A percentile compares a stretch with the other conserved stretches of the same genome.
phyloP scores from a whole-genome alignment of 2,888 invertebrate species.

The Orchesellides sinensis region DNA sequence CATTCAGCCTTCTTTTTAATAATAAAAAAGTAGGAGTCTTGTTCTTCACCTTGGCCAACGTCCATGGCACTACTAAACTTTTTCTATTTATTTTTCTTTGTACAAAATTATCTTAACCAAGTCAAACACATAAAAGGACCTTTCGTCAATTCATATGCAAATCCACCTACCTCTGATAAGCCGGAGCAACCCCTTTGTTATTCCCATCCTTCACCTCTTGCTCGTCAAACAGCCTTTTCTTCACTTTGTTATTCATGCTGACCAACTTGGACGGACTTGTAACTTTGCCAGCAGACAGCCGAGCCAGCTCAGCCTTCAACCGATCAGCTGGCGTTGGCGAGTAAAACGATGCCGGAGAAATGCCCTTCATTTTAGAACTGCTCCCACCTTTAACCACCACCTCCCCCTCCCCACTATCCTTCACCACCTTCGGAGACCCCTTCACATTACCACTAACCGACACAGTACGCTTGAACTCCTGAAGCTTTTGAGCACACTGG shows the following conservation, averaged over 20 bases:
- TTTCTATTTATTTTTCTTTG: too few species aligned
- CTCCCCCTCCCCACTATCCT: neutral
- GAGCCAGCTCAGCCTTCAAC: constrained; percentile 26
- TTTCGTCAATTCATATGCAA: constrained; percentile 8
- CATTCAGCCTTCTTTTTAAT: too few species aligned
- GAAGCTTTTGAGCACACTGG: constrained; percentile 39
- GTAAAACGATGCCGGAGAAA: constrained; percentile 41
- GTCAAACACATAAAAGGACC: neutral
- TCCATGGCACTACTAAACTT: too few species aligned
- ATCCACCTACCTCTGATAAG: constrained; percentile 66
- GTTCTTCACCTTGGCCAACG: too few species aligned
- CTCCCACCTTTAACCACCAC: neutral
- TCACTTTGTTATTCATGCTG: constrained; percentile 40
- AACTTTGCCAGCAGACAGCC: constrained; percentile 33
- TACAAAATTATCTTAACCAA: neutral
- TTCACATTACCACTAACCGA: constrained; percentile 13
- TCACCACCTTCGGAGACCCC: constrained; percentile 28
- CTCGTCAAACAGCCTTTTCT: constrained; percentile 60
- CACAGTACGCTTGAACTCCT: constrained; percentile 38
- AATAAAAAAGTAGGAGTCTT: too few species aligned
- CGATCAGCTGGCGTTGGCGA: constrained; percentile 50
- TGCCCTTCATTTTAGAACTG: neutral
- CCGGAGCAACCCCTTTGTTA: constrained; percentile 35
- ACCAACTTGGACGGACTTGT: constrained; percentile 63
- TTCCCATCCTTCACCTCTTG: constrained; percentile 2